Percentiles rank a stretch among this genome's conserved stretches.
phyloP scores from a whole-genome alignment of 2,113 vertebrate species.

The Scolopax mira region DNA sequence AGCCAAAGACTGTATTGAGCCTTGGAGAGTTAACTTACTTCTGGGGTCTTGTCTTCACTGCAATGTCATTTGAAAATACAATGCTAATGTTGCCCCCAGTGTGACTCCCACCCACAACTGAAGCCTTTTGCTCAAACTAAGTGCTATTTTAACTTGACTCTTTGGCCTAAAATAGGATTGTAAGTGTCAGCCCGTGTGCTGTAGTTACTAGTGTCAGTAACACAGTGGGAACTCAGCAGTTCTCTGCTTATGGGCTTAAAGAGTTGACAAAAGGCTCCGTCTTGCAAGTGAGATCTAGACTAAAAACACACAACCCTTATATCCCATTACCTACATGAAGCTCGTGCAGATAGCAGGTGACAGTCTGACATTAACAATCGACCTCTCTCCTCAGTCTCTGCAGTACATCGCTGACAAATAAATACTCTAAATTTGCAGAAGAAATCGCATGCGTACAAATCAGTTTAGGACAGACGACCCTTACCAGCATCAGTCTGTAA shows the following conservation, averaged over 20 bases:
- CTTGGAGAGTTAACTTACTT: slow-evolving; percentile 8
- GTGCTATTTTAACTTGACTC: slow-evolving; percentile 32
- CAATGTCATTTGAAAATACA: background rate
- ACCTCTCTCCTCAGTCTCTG: background rate
- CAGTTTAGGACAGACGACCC: background rate
- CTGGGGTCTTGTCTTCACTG: background rate
- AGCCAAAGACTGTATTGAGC: background rate
- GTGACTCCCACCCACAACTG: slow-evolving; percentile 11
- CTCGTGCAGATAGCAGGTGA: background rate
- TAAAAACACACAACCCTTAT: background rate
- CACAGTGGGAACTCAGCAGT: background rate
- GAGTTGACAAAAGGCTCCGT: background rate
- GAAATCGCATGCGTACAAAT: rapidly evolving
- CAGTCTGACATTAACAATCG: rapidly evolving
- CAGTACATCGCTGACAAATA: background rate
- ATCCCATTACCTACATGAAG: background rate
- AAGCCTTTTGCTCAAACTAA: slow-evolving; percentile 28
- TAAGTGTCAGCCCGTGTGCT: background rate
- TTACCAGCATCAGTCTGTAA: background rate
- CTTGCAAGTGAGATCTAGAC: background rate
- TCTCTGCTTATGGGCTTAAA: background rate
- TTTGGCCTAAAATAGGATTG: slow-evolving; percentile 1
- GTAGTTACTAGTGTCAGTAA: background rate
- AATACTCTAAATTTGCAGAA: background rate
- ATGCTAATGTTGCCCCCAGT: background rate